Conservation (phyloP, 2,888 invertebrate species). For the Hyppa rectilinea region DNA sequence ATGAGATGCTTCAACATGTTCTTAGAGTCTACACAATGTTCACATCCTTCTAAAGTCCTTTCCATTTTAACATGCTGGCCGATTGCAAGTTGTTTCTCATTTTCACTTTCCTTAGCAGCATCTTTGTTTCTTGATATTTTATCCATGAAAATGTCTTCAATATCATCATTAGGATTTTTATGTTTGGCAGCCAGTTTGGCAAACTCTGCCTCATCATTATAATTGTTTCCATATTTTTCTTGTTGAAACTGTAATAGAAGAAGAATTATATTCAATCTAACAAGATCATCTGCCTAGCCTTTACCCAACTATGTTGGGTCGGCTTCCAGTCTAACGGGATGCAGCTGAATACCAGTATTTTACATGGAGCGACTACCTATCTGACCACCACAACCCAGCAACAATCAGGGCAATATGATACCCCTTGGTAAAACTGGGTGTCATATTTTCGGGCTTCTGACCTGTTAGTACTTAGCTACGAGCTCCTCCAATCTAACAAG, state of each 20-base stretch:
- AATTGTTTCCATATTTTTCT: constrained; percentile 95
- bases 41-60: constrained; percentile 94
- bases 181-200: constrained; percentile 93
- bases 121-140: constrained; percentile 93
- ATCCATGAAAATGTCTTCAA: constrained; percentile 96
- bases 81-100: constrained; percentile 92
- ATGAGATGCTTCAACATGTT: constrained; percentile 96
- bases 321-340: too few relatives aligned
- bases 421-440: too few relatives aligned
- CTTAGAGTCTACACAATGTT: constrained; percentile 95
- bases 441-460: too few relatives aligned
- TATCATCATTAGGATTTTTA: constrained; percentile 93
- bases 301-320: too few relatives aligned
- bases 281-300: background rate
- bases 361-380: too few relatives aligned
- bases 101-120: constrained; percentile 91
- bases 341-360: too few relatives aligned
- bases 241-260: constrained; percentile 92
- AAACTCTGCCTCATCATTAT: constrained; percentile 95
- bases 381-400: too few relatives aligned
- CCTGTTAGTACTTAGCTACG: too few relatives aligned
- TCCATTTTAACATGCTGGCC: constrained; percentile 93
- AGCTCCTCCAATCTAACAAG: background rate
- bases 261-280: background rate
- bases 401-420: too few relatives aligned